Evolutionary conservation across 2,797 vertebrate species (phyloP).

Genomic region (Gadopsis marmoratus): DNA sequence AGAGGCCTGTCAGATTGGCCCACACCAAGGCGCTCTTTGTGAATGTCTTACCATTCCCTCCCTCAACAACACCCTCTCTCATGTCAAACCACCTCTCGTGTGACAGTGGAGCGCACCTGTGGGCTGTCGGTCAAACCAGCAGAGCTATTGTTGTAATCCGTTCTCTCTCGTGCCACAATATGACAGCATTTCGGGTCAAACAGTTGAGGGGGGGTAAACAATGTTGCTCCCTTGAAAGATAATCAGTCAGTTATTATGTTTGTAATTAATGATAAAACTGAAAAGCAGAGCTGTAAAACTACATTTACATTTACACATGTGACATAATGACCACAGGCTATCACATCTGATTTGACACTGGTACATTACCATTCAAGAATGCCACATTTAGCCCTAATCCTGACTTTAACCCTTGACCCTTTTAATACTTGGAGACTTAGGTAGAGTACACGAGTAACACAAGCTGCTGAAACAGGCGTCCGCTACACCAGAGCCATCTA

Average conservation of each 20-base stretch:
- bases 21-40: slow-evolving; percentile 58
- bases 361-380: slow-evolving; percentile 39
- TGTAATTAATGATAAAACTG: neutral
- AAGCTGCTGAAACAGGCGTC: slow-evolving; percentile 33
- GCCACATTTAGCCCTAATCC: slow-evolving; percentile 74
- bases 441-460: slow-evolving; percentile 23
- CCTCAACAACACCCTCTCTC: slow-evolving; percentile 6
- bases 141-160: slow-evolving; percentile 29
- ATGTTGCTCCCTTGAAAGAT: neutral
- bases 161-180: slow-evolving; percentile 39
- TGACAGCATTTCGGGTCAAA: slow-evolving; percentile 24
- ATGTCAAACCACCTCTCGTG: slow-evolving; percentile 59
- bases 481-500: neutral
- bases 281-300: neutral
- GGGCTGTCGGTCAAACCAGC: slow-evolving; percentile 68
- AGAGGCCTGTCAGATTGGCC: slow-evolving; percentile 29
- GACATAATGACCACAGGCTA: neutral
- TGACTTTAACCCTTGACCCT: slow-evolving; percentile 66
- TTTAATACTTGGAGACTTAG: slow-evolving; percentile 62
- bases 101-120: slow-evolving; percentile 70
- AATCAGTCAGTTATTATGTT: neutral
- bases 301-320: neutral
- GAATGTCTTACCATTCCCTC: slow-evolving; percentile 14
- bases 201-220: neutral
- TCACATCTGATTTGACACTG: slow-evolving; percentile 26